Evolutionary conservation across 2,797 vertebrate species (phyloP).

Genomic region (Rallus crepitans): DNA sequence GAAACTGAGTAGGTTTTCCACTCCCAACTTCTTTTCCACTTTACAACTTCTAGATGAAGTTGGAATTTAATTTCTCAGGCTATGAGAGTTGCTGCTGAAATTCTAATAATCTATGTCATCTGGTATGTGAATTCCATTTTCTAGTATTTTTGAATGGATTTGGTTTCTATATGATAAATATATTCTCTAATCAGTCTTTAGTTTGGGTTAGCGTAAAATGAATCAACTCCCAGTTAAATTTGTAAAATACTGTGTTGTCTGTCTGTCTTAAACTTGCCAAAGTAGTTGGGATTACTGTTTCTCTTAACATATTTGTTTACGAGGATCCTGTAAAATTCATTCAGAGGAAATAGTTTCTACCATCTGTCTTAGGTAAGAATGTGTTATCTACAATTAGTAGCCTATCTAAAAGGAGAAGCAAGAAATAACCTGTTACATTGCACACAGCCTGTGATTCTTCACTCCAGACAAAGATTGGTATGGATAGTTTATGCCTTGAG

Average conservation of each 20-base stretch:
- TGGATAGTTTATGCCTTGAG: not conserved
- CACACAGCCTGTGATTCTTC: not conserved
- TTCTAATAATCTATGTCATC: not conserved
- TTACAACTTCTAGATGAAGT: not conserved
- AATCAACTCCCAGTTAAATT: not conserved
- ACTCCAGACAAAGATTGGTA: not conserved
- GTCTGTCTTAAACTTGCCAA: not conserved
- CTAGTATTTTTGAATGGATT: not conserved
- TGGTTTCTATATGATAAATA: not conserved
- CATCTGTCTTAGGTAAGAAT: not conserved
- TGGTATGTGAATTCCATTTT: not conserved
- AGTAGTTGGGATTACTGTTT: not conserved
- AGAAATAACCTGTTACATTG: accelerated
- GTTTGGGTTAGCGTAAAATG: not conserved
- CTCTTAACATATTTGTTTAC: not conserved
- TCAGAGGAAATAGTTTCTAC: not conserved
- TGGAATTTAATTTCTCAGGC: not conserved
- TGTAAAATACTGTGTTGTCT: not conserved
- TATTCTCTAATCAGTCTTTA: not conserved
- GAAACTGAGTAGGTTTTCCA: not conserved
- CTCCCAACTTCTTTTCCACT: too few species aligned
- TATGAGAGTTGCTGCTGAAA: not conserved
- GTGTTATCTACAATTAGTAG: not conserved
- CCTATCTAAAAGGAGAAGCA: not conserved
- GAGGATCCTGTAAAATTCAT: not conserved